These are phyloP conservation scores for Setophaga petechia DNA, from an alignment of 2,113 vertebrate genomes.

Conservation along the genomic window DNA sequence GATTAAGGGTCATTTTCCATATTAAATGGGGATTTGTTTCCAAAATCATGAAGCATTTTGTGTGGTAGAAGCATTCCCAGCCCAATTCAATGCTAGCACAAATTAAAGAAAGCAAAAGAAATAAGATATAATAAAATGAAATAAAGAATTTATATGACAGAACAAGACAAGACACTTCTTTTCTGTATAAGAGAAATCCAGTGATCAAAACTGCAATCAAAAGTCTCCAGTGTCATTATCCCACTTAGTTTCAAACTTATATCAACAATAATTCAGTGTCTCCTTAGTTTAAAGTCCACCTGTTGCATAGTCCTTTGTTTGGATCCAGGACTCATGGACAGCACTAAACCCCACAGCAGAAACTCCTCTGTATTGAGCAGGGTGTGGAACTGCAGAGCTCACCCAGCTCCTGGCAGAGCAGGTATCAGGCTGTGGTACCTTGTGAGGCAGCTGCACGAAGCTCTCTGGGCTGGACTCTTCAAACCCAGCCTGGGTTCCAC, in stretches of 20 bases:
- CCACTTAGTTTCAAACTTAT: background rate
- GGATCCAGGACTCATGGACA: background rate
- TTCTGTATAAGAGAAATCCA: background rate
- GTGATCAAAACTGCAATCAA: background rate
- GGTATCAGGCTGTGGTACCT: accelerated
- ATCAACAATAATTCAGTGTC: background rate
- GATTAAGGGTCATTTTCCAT: background rate
- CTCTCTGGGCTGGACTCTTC: background rate
- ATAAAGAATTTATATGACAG: background rate
- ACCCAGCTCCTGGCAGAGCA: background rate
- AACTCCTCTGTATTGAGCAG: background rate
- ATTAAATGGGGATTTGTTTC: background rate
- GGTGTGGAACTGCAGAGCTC: background rate
- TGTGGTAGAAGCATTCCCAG: background rate
- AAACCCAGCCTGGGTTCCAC: background rate
- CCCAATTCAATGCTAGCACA: background rate
- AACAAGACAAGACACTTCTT: background rate
- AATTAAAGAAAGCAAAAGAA: background rate
- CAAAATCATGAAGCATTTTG: background rate
- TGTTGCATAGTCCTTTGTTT: background rate
- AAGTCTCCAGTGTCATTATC: background rate
- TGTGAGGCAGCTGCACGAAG: background rate
- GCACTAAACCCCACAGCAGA: background rate
- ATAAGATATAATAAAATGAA: background rate
- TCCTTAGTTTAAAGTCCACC: background rate